Base-by-base conservation (phyloP, 2,113 vertebrate genomes). In the Emydocephalus ijimae region DNA sequence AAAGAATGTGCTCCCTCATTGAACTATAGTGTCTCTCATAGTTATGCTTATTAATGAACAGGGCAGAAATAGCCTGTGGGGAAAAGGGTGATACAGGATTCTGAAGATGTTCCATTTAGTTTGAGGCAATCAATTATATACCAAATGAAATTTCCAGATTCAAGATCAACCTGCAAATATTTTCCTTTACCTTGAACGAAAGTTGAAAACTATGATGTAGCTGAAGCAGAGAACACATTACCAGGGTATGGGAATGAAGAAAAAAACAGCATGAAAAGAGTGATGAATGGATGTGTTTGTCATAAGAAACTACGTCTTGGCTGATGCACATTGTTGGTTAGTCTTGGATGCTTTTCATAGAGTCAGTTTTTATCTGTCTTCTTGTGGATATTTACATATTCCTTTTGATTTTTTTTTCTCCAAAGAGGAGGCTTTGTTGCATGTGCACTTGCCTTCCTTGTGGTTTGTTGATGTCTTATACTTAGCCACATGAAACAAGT, bases 401-500 rank as follows among this genome's bases (percentile, higher is more conserved):
- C 94, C 92, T 81, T 50, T 92, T 96, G 93, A 95, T 91, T 55
- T 88, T 85, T 18, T 89, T 85, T 21, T 90, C 94, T 95, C 93
- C 94, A 95, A 94, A 93, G 21, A 92, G 89, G 85, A 24, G 69
- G 26, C 45, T 94, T 93, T 94, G 57, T 89, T 92, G 93, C 91
- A 69, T 94, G 93, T 91, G 91, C 91, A 92, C 85, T 54, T 0
- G 0, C 91, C 92, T 10, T 91, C 74, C 85, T 20, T 87, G 54
- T 93, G 91, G 88, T 89, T 93, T 92, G 85, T 94, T 81, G 23
- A 92, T 93, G 52, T 61, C 90, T 96, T 34, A 2, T 93, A 57
- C 26, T 85, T 52, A 95, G 88, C 93, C 95, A 94, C 93, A 94
- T 95, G 85, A 96, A 96, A 96, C 91, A 94, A 93, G 92, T 18